A percentile compares a stretch with the other conserved stretches of the same genome.
phyloP scores from a whole-genome alignment of 2,797 vertebrate species.

The Phrynocephalus forsythii region DNA sequence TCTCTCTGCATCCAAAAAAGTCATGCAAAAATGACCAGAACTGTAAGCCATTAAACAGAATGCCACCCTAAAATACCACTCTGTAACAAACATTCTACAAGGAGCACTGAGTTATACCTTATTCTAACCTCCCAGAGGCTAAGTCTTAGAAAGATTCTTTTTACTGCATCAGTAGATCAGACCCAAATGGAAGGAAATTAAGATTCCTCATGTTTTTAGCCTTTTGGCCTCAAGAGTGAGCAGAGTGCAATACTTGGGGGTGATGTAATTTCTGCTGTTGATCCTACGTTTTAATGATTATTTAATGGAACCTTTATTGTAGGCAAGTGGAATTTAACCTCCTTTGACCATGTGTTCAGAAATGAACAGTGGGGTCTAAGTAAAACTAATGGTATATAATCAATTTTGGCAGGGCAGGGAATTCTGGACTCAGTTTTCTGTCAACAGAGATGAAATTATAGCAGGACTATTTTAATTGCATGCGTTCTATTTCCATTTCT shows the following conservation, averaged over 20 bases:
- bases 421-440: neutral
- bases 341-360: constrained; percentile 1
- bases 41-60: neutral
- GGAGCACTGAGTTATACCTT: neutral
- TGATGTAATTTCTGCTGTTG: neutral
- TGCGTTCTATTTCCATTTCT: neutral
- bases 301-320: constrained; percentile 1
- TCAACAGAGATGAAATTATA: constrained; percentile 12
- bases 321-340: neutral
- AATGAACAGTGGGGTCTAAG: neutral
- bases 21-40: neutral
- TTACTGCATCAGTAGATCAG: neutral
- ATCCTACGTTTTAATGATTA: neutral
- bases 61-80: neutral
- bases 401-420: neutral
- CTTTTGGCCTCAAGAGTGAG: neutral
- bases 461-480: neutral
- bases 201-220: neutral
- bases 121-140: neutral
- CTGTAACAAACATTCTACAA: no score
- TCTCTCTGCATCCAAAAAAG: neutral
- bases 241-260: neutral
- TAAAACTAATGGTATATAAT: neutral
- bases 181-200: neutral
- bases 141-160: neutral